These are phyloP conservation scores for Nasonia longicornis DNA, from an alignment of 1,140 invertebrate species.

Conservation along the genomic window DNA sequence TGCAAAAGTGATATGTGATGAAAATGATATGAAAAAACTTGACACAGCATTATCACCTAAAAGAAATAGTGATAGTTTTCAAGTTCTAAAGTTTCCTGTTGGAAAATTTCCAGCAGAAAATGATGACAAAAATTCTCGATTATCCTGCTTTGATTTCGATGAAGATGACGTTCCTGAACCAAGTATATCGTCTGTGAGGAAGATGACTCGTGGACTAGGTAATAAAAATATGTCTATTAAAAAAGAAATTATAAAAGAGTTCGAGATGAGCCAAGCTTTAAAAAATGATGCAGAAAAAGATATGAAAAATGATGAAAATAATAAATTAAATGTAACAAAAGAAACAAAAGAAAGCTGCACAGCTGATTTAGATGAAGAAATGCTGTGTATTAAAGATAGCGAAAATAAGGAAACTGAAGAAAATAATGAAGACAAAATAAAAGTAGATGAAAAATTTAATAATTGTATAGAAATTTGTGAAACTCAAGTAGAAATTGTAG, in stretches of 20 bases:
- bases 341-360: neutral
- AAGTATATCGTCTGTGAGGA: slow-evolving; percentile 65
- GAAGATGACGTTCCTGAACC: slow-evolving; percentile 69
- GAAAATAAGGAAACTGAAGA: slow-evolving; percentile 23
- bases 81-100: slow-evolving; percentile 1
- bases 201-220: slow-evolving; percentile 62
- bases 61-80: slow-evolving; percentile 27
- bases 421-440: slow-evolving; percentile 18
- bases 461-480: slow-evolving; percentile 43
- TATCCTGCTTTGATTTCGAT: slow-evolving; percentile 73
- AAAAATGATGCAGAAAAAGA: slow-evolving; percentile 50
- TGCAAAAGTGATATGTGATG: neutral
- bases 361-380: slow-evolving; percentile 17
- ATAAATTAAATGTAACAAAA: slow-evolving; percentile 27
- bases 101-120: slow-evolving; percentile 39
- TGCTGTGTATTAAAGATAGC: slow-evolving; percentile 25
- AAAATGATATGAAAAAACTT: neutral
- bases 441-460: slow-evolving; percentile 25
- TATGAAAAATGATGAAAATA: slow-evolving; percentile 39
- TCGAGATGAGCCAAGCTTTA: slow-evolving; percentile 63
- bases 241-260: slow-evolving; percentile 68
- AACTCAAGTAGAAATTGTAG: slow-evolving; percentile 61
- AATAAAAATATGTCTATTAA: slow-evolving; percentile 63
- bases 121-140: slow-evolving; percentile 63
- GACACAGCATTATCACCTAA: neutral